Percentiles rank a stretch among this genome's conserved stretches.
These are phyloP conservation scores for Graptemys geographica DNA, from an alignment of 2,797 vertebrate genomes.

Conservation along the genomic window DNA sequence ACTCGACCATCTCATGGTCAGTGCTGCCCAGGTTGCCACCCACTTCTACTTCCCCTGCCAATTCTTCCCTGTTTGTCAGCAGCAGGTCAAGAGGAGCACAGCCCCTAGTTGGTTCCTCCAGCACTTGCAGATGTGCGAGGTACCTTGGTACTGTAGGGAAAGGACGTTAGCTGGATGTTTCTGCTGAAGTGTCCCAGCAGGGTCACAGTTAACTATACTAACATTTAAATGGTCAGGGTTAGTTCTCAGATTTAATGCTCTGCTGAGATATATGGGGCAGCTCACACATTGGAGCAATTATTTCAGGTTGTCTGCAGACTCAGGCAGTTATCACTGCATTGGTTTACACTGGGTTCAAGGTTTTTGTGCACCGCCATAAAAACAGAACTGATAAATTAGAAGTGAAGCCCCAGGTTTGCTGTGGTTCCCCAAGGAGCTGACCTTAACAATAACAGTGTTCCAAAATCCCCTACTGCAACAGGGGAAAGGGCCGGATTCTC, in stretches of 20 bases:
- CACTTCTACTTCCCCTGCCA: too few species aligned
- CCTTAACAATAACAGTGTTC: not conserved
- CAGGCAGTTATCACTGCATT: not conserved
- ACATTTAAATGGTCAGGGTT: too few species aligned
- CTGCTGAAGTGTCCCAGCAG: not conserved
- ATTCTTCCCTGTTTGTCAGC: too few species aligned
- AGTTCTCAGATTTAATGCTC: too few species aligned
- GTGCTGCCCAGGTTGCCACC: too few species aligned
- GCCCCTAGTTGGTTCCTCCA: too few species aligned
- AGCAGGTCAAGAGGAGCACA: too few species aligned
- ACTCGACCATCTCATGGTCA: too few species aligned
- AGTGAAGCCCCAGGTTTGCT: not conserved
- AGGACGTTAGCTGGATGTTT: conserved; percentile 7
- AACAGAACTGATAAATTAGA: not conserved
- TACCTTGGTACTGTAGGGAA: not conserved
- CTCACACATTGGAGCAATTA: not conserved
- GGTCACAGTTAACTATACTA: not conserved
- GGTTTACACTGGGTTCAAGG: not conserved
- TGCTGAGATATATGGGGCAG: not conserved
- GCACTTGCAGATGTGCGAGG: not conserved
- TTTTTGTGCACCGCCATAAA: not conserved
- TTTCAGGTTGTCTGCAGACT: conserved; percentile 4
- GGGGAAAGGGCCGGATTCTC: not conserved
- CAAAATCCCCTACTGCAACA: accelerated
- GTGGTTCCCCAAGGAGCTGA: not conserved